Conservation (phyloP, 2,888 invertebrate genomes). For the Cyrtodaria siliqua region DNA sequence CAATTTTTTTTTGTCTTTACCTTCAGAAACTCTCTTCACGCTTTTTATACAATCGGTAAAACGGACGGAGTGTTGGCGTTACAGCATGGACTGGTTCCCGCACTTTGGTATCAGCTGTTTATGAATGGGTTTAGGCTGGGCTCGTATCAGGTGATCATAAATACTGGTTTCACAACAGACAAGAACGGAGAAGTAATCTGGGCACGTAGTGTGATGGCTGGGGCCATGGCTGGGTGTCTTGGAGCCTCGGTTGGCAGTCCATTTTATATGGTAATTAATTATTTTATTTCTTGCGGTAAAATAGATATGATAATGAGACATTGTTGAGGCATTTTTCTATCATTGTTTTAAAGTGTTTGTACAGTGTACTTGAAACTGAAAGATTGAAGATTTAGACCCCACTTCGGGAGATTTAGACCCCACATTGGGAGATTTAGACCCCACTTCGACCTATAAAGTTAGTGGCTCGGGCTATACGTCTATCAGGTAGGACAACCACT, state of each 20-base stretch:
- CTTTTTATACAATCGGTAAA: slow-evolving; percentile 90
- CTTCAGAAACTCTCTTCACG: slow-evolving; percentile 91
- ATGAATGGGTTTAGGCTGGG: slow-evolving; percentile 94
- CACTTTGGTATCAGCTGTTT: slow-evolving; percentile 94
- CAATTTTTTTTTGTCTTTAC: too few relatives aligned
- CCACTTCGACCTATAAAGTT: too few relatives aligned
- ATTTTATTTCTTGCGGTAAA: too few relatives aligned
- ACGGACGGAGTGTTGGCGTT: slow-evolving; percentile 92
- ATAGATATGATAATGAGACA: too few relatives aligned
- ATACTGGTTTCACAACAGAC: slow-evolving; percentile 89
- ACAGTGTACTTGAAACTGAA: too few relatives aligned
- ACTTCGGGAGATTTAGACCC: too few relatives aligned
- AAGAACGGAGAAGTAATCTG: slow-evolving; percentile 90
- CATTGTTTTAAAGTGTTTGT: too few relatives aligned
- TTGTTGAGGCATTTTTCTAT: too few relatives aligned
- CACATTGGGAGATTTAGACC: too few relatives aligned
- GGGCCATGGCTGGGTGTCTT: slow-evolving; percentile 92
- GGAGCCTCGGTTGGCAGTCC: slow-evolving; percentile 95
- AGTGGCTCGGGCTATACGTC: too few relatives aligned
- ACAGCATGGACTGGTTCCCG: slow-evolving; percentile 92
- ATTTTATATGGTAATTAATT: slow-evolving; percentile 94
- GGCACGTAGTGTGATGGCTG: slow-evolving; percentile 90
- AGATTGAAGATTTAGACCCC: too few relatives aligned
- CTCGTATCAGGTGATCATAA: slow-evolving; percentile 91
- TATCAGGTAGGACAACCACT: too few relatives aligned